A percentile compares a stretch with the other conserved stretches of the same genome.
Conservation (phyloP, 2,113 vertebrate genomes). For the Oryzias curvinotus region DNA sequence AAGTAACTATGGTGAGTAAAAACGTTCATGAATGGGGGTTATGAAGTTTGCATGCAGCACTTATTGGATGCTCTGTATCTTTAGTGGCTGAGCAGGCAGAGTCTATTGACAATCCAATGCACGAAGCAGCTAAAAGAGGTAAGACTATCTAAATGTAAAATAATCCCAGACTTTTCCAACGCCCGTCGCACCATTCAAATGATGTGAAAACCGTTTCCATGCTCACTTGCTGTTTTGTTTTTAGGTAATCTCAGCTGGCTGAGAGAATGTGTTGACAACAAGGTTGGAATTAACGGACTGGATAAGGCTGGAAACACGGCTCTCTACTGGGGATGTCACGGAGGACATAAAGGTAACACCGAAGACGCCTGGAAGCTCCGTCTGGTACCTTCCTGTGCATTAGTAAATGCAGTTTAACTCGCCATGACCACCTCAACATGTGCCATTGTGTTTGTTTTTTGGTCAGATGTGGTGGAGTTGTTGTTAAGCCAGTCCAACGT, state of each 20-base stretch:
- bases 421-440: not conserved
- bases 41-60: not conserved
- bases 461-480: constrained; percentile 91
- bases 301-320: constrained; percentile 98
- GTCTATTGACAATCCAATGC: constrained; percentile 95
- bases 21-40: not conserved
- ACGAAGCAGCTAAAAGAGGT: constrained; percentile 98
- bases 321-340: constrained; percentile 95
- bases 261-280: constrained; percentile 95
- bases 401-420: no score
- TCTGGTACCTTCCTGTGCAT: not conserved
- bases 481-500: constrained; percentile 87
- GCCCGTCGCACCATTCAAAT: not conserved
- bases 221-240: constrained; percentile 29
- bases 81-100: constrained; percentile 93
- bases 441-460: not conserved
- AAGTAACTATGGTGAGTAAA: constrained; percentile 93
- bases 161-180: not conserved
- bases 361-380: not conserved
- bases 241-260: constrained; percentile 96
- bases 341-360: constrained; percentile 91
- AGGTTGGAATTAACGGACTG: constrained; percentile 93
- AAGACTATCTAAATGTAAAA: not conserved
- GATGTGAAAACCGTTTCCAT: not conserved
- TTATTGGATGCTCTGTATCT: constrained; percentile 8